Evolutionary conservation across 2,888 invertebrate species (phyloP).

Genomic region (Xylophagus ater): DNA sequence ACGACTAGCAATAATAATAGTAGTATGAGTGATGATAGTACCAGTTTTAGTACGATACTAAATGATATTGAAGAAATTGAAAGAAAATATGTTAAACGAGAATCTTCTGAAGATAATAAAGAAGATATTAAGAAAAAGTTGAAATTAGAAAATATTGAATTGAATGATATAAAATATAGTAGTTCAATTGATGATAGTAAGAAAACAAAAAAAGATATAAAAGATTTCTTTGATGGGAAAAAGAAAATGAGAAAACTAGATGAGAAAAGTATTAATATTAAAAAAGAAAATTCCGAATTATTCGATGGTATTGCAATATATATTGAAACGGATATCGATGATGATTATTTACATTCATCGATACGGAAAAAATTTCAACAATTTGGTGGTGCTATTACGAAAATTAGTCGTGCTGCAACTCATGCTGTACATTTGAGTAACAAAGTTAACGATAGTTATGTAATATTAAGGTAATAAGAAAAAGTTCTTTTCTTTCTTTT

Average conservation of each 20-base stretch:
- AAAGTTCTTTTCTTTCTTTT: conserved; percentile 2
- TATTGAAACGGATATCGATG: conserved; percentile 12
- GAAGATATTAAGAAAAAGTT: conserved; percentile 2
- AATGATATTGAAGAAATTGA: conserved; percentile 16
- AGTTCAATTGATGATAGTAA: background rate
- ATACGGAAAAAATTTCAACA: conserved; percentile 12
- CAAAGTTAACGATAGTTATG: conserved; percentile 12
- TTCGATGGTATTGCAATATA: conserved; percentile 17
- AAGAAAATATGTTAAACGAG: conserved; percentile 12
- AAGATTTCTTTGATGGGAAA: conserved; percentile 9
- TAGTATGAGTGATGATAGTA: too few relatives aligned
- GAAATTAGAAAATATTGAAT: background rate
- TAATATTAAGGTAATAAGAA: conserved; percentile 15
- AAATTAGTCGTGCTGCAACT: conserved; percentile 24
- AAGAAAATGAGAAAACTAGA: conserved; percentile 7
- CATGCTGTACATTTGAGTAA: conserved; percentile 16
- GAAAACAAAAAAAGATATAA: conserved; percentile 14
- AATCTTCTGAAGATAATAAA: conserved; percentile 1
- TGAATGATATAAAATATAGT: background rate
- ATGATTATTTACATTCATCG: conserved; percentile 1
- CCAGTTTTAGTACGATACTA: too few relatives aligned
- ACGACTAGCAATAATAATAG: too few relatives aligned
- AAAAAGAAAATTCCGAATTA: conserved; percentile 7
- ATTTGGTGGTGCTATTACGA: conserved; percentile 25
- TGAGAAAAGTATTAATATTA: background rate